Percentiles rank a stretch among this genome's conserved stretches.
Conservation (phyloP, 1,140 invertebrate species). For the Ceratina japonica region DNA sequence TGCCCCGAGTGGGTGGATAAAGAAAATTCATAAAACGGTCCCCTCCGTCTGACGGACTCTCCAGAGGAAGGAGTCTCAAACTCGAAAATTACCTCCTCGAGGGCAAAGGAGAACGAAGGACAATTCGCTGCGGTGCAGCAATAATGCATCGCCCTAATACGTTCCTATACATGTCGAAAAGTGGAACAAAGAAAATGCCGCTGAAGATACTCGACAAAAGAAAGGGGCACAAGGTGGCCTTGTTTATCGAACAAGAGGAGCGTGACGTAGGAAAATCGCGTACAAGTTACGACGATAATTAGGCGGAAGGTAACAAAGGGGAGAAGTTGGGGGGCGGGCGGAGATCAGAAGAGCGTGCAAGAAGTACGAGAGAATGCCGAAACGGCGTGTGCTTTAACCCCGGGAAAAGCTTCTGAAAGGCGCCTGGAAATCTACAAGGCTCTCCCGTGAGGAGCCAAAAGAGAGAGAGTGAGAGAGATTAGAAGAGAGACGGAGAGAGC, state of each 20-base stretch:
- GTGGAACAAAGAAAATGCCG: background rate
- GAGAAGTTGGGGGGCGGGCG: background rate
- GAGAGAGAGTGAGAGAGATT: no score
- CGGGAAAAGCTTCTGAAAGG: slow-evolving; percentile 41
- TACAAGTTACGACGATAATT: slow-evolving; percentile 49
- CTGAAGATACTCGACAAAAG: background rate
- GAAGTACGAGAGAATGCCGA: slow-evolving; percentile 32
- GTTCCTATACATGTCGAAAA: background rate
- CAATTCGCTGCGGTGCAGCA: background rate
- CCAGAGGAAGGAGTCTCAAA: background rate
- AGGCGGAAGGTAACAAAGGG: slow-evolving; percentile 37
- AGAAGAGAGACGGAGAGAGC: slow-evolving; percentile 22
- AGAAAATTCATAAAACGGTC: slow-evolving; percentile 10
- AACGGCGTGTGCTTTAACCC: slow-evolving; percentile 40
- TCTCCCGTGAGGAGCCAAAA: background rate
- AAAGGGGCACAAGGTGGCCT: background rate
- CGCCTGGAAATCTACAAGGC: slow-evolving; percentile 40
- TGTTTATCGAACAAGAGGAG: slow-evolving; percentile 17
- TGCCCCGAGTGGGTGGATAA: background rate
- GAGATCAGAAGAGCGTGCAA: slow-evolving; percentile 34
- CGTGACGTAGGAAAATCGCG: slow-evolving; percentile 28
- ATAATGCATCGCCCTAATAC: slow-evolving; percentile 1
- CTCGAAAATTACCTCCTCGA: no score
- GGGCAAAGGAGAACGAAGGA: background rate
- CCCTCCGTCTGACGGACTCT: background rate